phyloP scores from a whole-genome alignment of 1,140 invertebrate genomes.

The Sweltsa coloradensis region DNA sequence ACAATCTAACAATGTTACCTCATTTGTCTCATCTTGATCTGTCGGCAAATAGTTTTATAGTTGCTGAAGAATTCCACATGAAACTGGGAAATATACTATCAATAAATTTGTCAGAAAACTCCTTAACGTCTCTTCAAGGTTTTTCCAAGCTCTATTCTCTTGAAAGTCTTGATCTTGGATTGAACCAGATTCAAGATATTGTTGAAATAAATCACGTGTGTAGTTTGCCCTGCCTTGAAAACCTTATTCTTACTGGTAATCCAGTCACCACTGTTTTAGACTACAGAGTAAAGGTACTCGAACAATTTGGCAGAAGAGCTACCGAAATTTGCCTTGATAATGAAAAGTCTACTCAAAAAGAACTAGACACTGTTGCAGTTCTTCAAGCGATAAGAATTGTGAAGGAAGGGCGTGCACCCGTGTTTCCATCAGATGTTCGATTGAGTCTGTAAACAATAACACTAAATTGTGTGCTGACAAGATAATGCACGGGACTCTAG shows the following conservation, averaged over 20 bases:
- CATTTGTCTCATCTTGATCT: constrained; percentile 62
- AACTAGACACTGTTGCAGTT: constrained; percentile 82
- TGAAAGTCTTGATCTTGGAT: constrained; percentile 72
- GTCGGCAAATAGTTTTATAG: constrained; percentile 57
- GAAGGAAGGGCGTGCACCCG: constrained; percentile 40
- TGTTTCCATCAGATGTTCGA: too few species aligned
- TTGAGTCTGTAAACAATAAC: too few species aligned
- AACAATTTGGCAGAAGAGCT: constrained; percentile 65
- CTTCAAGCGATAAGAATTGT: constrained; percentile 70
- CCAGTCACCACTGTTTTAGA: constrained; percentile 75
- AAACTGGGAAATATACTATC: constrained; percentile 79
- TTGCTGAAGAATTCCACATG: constrained; percentile 64
- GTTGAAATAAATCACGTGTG: constrained; percentile 70
- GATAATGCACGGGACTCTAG: too few species aligned
- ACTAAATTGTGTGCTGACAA: too few species aligned
- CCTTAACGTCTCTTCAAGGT: constrained; percentile 57
- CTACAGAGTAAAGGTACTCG: constrained; percentile 80
- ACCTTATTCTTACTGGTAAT: constrained; percentile 76
- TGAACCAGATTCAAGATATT: constrained; percentile 69
- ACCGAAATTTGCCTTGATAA: constrained; percentile 73
- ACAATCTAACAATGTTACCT: constrained; percentile 65
- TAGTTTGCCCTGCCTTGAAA: constrained; percentile 72
- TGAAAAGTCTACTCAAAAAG: constrained; percentile 71
- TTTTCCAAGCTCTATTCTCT: constrained; percentile 77
- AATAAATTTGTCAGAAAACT: constrained; percentile 80